Evolutionary conservation across 2,888 invertebrate genomes (phyloP), one percentile per base, ranked within the genome.

Genomic region (Gasteruption jaculator): DNA sequence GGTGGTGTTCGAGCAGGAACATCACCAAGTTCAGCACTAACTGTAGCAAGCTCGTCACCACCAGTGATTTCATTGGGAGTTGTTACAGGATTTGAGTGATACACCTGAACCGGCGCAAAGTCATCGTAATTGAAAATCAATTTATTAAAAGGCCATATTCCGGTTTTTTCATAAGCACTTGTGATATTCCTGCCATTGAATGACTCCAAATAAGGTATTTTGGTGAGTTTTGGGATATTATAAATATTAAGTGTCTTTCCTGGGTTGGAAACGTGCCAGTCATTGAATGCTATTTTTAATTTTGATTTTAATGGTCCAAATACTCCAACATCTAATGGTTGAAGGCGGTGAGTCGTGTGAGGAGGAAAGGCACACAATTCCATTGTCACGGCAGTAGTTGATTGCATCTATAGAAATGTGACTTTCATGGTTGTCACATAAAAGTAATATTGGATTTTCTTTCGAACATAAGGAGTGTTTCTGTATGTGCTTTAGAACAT

Each of bases 311-410:
- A 54, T 4, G 61, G 53, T 12, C 49, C 50, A 39, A 48, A 61
- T 14, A 71, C 59, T 25, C 60, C 49, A 7, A 58, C 49, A 41
- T 64, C 63, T 22, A 65, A 43, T 12, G 65, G 68, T 52, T 71
- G 69, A 4, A 66, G 38, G 22, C 59, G 56, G 45, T 71, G 64
- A 12, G 56, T 55, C 41, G 61, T 66, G 47, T 64, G 65, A 19
- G 50, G 50, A 10, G 43, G 46, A 48, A 50, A 46, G 38, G 25
- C 27, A 50, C 36, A 62, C 53, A 40, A 70, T 61, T n/a, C 65
- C 65, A 53, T 67, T 63, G 14, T 62, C 58, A 45, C 58, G 58
- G 27, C 58, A 60, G 45, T 52, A 57, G 34, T 63, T 48, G 27
- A 71, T 50, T 35, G 53, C 50, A 33, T 53, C 51, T 25, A 64